These are phyloP conservation scores for Eulithis testata DNA, from an alignment of 2,888 invertebrate species.

Conservation along the genomic window DNA sequence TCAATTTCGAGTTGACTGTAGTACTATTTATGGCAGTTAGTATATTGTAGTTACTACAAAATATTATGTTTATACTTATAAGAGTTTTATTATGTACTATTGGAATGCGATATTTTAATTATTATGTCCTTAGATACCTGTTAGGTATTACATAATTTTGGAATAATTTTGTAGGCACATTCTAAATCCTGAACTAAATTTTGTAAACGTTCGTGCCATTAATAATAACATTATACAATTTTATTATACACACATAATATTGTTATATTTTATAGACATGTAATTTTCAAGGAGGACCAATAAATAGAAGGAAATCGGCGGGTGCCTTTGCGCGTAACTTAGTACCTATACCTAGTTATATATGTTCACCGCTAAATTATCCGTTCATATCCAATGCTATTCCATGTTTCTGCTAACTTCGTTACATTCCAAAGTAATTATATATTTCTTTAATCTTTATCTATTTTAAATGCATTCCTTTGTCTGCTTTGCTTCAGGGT, in stretches of 20 bases:
- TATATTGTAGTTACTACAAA: slow-evolving; percentile 22
- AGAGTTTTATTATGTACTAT: slow-evolving; percentile 50
- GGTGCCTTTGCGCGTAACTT: slow-evolving; percentile 74
- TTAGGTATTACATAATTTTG: slow-evolving; percentile 48
- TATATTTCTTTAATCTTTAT: slow-evolving; percentile 63
- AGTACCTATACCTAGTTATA: slow-evolving; percentile 57
- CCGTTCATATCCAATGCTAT: slow-evolving; percentile 40
- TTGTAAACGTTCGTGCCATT: slow-evolving; percentile 54
- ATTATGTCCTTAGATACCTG: slow-evolving; percentile 48
- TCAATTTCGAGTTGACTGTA: slow-evolving; percentile 16
- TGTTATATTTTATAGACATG: slow-evolving; percentile 55
- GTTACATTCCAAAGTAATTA: slow-evolving; percentile 79
- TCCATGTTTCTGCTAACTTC: slow-evolving; percentile 59
- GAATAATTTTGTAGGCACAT: slow-evolving; percentile 51
- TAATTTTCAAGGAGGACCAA: slow-evolving; percentile 73
- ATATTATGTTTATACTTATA: slow-evolving; percentile 44
- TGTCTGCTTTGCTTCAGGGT: slow-evolving; percentile 60
- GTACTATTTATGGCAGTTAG: slow-evolving; percentile 23
- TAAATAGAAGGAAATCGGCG: slow-evolving; percentile 55
- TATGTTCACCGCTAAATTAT: slow-evolving; percentile 52
- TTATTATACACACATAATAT: slow-evolving; percentile 50
- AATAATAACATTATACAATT: slow-evolving; percentile 43
- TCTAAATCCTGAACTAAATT: slow-evolving; percentile 47
- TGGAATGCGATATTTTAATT: slow-evolving; percentile 41
- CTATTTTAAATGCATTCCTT: slow-evolving; percentile 73